Conservation (phyloP, 2,797 vertebrate species). For the Jordanella pulchra region DNA sequence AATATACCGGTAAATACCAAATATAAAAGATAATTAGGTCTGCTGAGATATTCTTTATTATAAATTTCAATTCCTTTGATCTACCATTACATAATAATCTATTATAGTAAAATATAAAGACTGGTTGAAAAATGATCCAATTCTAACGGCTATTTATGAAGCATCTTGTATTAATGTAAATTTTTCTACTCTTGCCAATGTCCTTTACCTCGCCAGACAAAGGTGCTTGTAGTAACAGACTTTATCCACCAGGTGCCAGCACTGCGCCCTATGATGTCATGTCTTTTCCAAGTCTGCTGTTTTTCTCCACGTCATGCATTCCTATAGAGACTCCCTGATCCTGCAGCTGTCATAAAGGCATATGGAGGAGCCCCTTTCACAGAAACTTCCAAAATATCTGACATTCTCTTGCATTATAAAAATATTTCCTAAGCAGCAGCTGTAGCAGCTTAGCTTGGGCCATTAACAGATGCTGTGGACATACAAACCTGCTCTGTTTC, state of each 20-base stretch:
- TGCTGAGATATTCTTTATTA: too few species aligned
- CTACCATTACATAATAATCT: neutral
- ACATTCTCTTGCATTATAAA: neutral
- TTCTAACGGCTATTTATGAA: neutral
- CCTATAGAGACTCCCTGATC: conserved; percentile 44
- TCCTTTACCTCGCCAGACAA: conserved; percentile 34
- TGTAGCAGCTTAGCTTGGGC: neutral
- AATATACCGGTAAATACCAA: neutral
- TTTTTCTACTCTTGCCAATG: neutral
- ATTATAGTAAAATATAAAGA: neutral
- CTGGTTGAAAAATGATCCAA: neutral
- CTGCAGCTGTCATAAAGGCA: conserved; percentile 39
- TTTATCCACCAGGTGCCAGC: conserved; percentile 67
- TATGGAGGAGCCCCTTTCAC: conserved; percentile 9
- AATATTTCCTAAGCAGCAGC: neutral
- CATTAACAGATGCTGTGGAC: conserved; percentile 10
- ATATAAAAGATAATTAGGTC: neutral
- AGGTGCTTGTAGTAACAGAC: conserved; percentile 48
- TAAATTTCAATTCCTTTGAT: neutral
- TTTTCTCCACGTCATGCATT: conserved; percentile 50
- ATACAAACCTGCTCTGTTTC: conserved; percentile 6
- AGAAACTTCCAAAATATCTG: neutral
- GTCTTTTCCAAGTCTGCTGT: conserved; percentile 36
- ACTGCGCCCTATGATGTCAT: conserved; percentile 70
- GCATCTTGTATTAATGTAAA: neutral